Evolutionary conservation across 2,888 invertebrate genomes (phyloP).

Genomic region (Saturnia pavonia): DNA sequence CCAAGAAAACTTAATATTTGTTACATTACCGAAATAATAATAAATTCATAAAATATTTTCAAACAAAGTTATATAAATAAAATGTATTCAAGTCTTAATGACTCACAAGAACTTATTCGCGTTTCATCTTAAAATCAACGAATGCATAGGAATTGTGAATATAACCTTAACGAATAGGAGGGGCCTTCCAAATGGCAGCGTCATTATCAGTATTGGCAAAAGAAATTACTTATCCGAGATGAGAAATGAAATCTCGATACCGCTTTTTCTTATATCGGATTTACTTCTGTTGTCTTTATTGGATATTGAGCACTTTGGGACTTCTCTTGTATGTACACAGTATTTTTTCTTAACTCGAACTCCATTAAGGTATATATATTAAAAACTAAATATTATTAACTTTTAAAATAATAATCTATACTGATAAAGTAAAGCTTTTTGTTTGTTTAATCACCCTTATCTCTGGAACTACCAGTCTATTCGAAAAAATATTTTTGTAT

Average conservation of each 20-base stretch:
- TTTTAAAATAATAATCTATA: too few species aligned
- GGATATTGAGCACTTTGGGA: neutral
- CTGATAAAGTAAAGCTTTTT: too few species aligned
- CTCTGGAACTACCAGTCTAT: too few species aligned
- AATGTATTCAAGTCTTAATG: neutral
- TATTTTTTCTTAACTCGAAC: neutral
- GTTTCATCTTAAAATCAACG: neutral
- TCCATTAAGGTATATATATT: neutral
- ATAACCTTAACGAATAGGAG: slow-evolving; percentile 1
- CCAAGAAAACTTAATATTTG: too few species aligned
- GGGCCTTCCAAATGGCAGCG: neutral
- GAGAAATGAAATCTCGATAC: slow-evolving; percentile 12
- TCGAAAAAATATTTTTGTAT: too few species aligned
- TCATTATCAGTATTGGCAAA: slow-evolving; percentile 6
- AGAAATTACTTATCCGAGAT: slow-evolving; percentile 13
- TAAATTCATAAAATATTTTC: neutral
- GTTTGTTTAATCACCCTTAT: too few species aligned
- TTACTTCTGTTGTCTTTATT: slow-evolving; percentile 9
- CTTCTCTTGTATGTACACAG: neutral
- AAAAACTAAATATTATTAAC: neutral
- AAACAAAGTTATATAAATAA: neutral
- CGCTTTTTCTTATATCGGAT: slow-evolving; percentile 11
- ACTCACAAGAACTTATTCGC: neutral
- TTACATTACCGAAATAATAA: too few species aligned
- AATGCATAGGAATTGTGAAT: neutral